Base-by-base conservation (phyloP, 2,113 vertebrate genomes). In the Corapipo altera region DNA sequence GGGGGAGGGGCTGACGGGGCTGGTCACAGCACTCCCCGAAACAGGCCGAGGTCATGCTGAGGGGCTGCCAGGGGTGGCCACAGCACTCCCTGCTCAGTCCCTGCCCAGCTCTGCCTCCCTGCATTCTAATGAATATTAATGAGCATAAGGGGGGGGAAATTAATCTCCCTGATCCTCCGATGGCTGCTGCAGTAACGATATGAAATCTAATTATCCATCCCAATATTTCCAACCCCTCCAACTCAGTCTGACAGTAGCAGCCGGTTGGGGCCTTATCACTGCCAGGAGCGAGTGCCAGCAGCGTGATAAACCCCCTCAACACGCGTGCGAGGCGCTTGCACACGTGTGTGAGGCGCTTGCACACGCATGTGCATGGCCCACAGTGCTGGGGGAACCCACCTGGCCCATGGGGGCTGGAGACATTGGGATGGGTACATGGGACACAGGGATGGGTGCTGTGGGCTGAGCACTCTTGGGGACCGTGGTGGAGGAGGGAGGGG, bases 181-280 rank as follows among this genome's bases (percentile, higher is more conserved):
- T 98, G 98, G 99, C 99, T 98, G 98, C 98, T 70, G 98, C 96
- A 78, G 98, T 98, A 97, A 99, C 97, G 99, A 99, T 99, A 99
- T 98, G 98, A 98, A 99, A 99, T 99, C 99, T 99, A 99, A 99
- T 99, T 99, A 99, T 99, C 98, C 98, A 96, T 98, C 98, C 99
- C 99, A 98, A 99, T 99, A 99, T 99, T 99, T 97, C 98, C 97
- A 98, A 97, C 95, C 98, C 98, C 97, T 98, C 97, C 94, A 91
- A 97, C 95, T 92, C 97, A 91, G 98, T 89, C 97, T 97, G 98
- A 97, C 97, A 97, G 98, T 81, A 54, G 70, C 87, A 82, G 97
- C 84, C 71, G 37, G 97, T 90, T 94, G 92, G 85, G 84, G 79
- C 97, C 97, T 98, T 98, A 98, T 98, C 98, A 28, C 94, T 41